These are phyloP conservation scores for Nymphicus hollandicus DNA, from an alignment of 2,113 vertebrate genomes.

Conservation along the genomic window DNA sequence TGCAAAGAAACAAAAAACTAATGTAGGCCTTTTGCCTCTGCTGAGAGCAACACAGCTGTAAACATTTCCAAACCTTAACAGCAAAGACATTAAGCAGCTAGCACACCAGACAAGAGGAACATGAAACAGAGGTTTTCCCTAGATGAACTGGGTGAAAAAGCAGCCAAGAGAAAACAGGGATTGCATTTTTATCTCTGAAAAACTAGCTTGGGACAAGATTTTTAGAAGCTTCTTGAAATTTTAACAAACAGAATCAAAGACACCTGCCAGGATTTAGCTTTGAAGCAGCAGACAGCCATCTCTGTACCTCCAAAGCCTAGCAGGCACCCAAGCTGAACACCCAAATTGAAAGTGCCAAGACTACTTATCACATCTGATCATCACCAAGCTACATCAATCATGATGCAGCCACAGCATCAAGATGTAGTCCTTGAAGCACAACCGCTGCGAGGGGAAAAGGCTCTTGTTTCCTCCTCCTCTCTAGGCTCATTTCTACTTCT, in stretches of 20 bases:
- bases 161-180: background rate
- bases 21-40: background rate
- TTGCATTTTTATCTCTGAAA: background rate
- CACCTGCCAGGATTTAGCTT: background rate
- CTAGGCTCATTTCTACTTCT: background rate
- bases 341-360: conserved; percentile 2
- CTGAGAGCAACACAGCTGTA: background rate
- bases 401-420: background rate
- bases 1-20: background rate
- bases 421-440: background rate
- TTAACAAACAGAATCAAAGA: background rate
- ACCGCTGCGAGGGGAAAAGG: fast-evolving
- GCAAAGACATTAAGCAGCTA: background rate
- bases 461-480: background rate
- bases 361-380: background rate
- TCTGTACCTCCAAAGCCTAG: background rate
- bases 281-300: background rate
- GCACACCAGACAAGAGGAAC: background rate
- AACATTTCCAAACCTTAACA: background rate
- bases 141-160: background rate
- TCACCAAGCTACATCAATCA: background rate
- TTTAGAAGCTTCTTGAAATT: background rate
- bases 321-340: conserved; percentile 25
- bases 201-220: background rate
- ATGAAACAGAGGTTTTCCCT: background rate